These are phyloP conservation scores for Trachelipus rathkii DNA, from an alignment of 1,140 invertebrate genomes.

Conservation along the genomic window DNA sequence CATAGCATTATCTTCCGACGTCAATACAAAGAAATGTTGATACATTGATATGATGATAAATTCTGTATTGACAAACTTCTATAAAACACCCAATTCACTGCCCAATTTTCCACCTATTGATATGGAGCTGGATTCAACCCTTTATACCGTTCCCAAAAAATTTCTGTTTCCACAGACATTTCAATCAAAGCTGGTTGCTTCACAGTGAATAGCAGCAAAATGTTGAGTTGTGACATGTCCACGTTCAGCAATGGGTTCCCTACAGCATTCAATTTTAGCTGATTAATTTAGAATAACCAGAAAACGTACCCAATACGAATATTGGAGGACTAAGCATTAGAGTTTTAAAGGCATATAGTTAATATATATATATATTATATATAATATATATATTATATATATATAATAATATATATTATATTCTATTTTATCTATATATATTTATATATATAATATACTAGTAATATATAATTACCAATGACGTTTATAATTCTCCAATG, in stretches of 20 bases:
- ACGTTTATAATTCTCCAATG: constrained; percentile 59
- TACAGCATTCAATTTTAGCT: constrained; percentile 23
- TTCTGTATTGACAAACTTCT: no score
- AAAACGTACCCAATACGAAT: no score
- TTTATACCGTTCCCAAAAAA: constrained; percentile 57
- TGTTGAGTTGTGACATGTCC: constrained; percentile 53
- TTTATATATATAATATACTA: not conserved
- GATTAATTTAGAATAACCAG: no score
- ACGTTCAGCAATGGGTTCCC: constrained; percentile 64
- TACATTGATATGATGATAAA: no score
- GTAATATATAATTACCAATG: constrained; percentile 52
- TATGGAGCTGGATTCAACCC: constrained; percentile 55
- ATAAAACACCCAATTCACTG: constrained; percentile 48
- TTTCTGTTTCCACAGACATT: constrained; percentile 56
- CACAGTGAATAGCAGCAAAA: constrained; percentile 53
- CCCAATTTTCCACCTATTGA: constrained; percentile 98
- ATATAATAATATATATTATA: not conserved
- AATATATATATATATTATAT: no score
- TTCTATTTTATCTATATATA: not conserved
- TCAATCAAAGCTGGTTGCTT: constrained; percentile 56
- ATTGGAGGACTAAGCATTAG: no score
- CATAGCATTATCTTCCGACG: no score
- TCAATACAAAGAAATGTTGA: no score
- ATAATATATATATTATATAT: not conserved
- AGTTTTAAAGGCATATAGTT: no score